Evolutionary conservation across 2,888 invertebrate genomes (phyloP), one percentile per base, ranked within the genome.

Genomic region (Pilophorus perplexus): DNA sequence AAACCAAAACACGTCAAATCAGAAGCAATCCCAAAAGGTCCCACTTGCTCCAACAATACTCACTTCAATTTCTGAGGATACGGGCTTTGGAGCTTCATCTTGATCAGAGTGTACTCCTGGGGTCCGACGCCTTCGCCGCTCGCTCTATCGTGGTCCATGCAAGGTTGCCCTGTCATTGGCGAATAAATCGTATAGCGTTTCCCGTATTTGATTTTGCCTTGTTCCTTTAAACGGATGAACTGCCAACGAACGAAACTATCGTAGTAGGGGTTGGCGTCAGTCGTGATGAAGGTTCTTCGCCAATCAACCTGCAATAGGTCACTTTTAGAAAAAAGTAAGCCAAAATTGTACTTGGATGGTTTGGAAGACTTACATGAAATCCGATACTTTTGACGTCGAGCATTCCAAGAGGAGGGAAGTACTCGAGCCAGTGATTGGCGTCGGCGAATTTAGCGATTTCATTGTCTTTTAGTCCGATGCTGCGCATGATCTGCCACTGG

Each of bases 181-280:
- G 97, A 98, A 78, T 85, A 99, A 71, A 99, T 90, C 0, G 97
- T 95, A 75, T 97, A 90, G 4, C 99, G 83, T 80, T 99, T 99
- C 16, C 99, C 99, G 80, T 92, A 99, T 80, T 92, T 87, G 25
- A 99, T 86, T 79, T 95, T 96, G 69, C 93, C 90, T 50, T 87
- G 83, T 68, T 87, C 86, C 75, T 86, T 92, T 22, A 99, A 80
- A 71, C 89, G 87, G 67, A 87, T 78, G 77, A 93, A 99, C 78
- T 98, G 98, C 99, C 99, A 99, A 66, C 90, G 84, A 0, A 99
- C 89, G 79, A 99, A 99, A 1, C 96, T 95, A 79, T 99, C 98
- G 77, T 87, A 99, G 78, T 90, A 99, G 0, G 93, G 95, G 81
- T 99, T 99, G 0, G 85, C 92, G 79, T 98, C 97, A 0, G 99